These are phyloP conservation scores for Augochlora pura DNA, from an alignment of 1,140 invertebrate species.

Conservation along the genomic window DNA sequence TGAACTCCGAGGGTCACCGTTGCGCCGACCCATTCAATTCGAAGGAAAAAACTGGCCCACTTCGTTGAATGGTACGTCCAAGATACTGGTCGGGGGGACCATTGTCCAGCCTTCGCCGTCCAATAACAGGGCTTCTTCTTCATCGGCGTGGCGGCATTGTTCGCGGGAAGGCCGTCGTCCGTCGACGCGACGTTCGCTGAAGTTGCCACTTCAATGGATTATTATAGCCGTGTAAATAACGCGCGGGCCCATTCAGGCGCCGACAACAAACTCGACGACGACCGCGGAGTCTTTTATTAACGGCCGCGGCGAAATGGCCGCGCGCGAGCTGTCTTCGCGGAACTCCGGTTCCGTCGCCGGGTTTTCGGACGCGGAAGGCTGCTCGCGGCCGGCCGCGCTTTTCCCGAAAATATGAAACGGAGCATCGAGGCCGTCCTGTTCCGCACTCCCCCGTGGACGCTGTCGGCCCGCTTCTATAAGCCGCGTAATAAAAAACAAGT, in stretches of 20 bases:
- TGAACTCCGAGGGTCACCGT: not conserved
- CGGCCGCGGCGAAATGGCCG: not conserved
- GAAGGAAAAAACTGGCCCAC: constrained; percentile 4
- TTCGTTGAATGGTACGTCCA: not conserved
- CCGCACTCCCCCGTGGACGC: no score
- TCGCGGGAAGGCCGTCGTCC: not conserved
- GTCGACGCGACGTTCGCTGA: constrained; percentile 6
- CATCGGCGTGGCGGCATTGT: not conserved
- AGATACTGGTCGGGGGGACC: not conserved
- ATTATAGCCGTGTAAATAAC: constrained; percentile 1
- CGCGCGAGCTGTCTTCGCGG: not conserved
- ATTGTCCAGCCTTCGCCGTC: constrained; percentile 5
- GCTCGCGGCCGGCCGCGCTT: no score
- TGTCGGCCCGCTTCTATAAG: not conserved
- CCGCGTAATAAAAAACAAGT: constrained; percentile 6
- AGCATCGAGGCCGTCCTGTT: not conserved
- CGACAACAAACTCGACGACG: not conserved
- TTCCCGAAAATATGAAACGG: not conserved
- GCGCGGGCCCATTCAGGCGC: not conserved
- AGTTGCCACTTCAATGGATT: constrained; percentile 12
- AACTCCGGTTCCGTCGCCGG: no score
- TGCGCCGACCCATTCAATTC: not conserved
- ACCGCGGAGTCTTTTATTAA: constrained; percentile 2
- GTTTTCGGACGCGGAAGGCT: no score
- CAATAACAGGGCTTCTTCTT: constrained; percentile 15